Percentiles rank a stretch among this genome's conserved stretches.
These are phyloP conservation scores for Agelastica alni DNA, from an alignment of 2,888 invertebrate species.

Conservation along the genomic window DNA sequence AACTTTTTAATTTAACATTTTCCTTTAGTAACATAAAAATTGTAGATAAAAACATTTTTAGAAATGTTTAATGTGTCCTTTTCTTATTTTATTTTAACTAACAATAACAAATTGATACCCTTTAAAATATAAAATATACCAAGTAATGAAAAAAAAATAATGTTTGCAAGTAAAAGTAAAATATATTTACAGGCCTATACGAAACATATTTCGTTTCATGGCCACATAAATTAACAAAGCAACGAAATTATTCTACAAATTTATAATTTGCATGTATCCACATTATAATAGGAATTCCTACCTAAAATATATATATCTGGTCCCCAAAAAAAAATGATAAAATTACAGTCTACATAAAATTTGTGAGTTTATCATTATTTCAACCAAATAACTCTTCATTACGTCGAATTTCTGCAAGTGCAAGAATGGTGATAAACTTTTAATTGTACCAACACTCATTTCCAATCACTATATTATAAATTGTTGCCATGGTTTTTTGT, in stretches of 20 bases:
- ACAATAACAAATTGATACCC: no score
- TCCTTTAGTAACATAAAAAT: no score
- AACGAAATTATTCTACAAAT: slow-evolving; percentile 48
- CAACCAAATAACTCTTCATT: neutral
- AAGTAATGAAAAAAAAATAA: no score
- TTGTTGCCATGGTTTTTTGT: no score
- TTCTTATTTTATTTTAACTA: no score
- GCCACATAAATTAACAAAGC: slow-evolving; percentile 47
- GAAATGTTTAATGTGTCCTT: no score
- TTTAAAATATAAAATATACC: no score
- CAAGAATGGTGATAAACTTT: neutral
- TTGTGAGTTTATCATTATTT: slow-evolving; percentile 38
- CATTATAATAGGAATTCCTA: slow-evolving; percentile 50
- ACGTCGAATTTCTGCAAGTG: neutral
- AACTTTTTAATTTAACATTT: no score
- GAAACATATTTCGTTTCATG: slow-evolving; percentile 48
- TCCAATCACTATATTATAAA: no score
- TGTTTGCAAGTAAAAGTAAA: no score
- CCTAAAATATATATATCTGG: slow-evolving; percentile 43
- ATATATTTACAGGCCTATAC: no score
- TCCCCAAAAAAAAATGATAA: slow-evolving; percentile 43
- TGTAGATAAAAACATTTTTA: no score
- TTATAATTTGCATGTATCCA: slow-evolving; percentile 43
- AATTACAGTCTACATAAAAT: slow-evolving; percentile 42
- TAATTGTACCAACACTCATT: neutral